Evolutionary conservation across 2,797 vertebrate genomes (phyloP).

Genomic region (Labeo calbasu): DNA sequence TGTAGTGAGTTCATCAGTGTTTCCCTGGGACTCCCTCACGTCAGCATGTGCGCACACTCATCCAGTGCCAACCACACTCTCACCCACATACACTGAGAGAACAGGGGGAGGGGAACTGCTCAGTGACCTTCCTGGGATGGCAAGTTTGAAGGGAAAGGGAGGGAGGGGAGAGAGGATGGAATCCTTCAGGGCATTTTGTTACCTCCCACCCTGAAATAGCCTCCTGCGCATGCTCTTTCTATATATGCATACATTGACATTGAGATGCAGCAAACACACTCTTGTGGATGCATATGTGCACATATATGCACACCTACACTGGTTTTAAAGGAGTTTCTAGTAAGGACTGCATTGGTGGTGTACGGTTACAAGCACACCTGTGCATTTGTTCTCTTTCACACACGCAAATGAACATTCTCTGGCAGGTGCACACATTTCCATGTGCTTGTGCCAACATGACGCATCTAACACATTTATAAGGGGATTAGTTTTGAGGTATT

Average conservation of each 20-base stretch:
- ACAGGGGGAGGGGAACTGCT: not conserved
- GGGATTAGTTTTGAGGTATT: conserved; percentile 33
- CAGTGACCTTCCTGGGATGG: conserved; percentile 29
- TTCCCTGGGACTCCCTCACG: conserved; percentile 51
- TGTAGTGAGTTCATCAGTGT: conserved; percentile 42
- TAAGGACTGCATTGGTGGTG: conserved; percentile 9
- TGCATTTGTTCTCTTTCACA: not conserved
- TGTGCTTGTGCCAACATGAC: not conserved
- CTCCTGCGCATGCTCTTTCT: conserved; percentile 24
- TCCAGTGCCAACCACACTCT: not conserved
- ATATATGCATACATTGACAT: conserved; percentile 28
- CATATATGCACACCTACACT: not conserved
- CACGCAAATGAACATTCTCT: not conserved
- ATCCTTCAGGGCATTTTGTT: conserved; percentile 36
- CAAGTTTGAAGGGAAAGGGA: conserved; percentile 20
- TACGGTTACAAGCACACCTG: not conserved
- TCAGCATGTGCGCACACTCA: conserved; percentile 17
- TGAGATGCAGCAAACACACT: conserved; percentile 29
- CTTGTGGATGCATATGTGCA: conserved; percentile 31
- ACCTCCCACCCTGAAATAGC: conserved; percentile 50
- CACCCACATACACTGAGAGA: not conserved
- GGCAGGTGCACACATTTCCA: not conserved
- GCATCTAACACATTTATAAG: conserved; percentile 40
- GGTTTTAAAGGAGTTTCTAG: conserved; percentile 16
- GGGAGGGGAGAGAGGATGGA: not conserved